Conservation (phyloP, 2,113 vertebrate genomes). For the Dryoscopus gambensis region DNA sequence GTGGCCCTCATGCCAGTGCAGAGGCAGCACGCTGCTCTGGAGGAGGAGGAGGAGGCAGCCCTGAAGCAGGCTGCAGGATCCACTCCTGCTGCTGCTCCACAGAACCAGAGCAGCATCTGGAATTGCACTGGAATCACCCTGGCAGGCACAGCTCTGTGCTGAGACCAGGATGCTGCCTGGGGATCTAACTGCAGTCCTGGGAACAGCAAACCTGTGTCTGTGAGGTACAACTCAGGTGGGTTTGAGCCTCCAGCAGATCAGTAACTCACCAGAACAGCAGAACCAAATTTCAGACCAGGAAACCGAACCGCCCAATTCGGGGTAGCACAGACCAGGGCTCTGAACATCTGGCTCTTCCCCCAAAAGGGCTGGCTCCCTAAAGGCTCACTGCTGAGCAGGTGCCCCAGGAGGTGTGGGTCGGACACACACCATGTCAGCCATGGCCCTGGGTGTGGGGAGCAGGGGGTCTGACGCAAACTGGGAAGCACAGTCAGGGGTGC, state of each 20-base stretch:
- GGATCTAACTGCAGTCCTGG: neutral
- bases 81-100: neutral
- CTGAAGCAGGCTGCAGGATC: neutral
- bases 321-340: too few species aligned
- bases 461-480: rapidly evolving
- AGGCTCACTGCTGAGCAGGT: neutral
- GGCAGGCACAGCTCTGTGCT: neutral
- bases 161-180: neutral
- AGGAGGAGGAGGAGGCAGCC: neutral
- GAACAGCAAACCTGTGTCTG: neutral
- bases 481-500: neutral
- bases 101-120: neutral
- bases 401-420: neutral
- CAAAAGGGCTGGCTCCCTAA: neutral
- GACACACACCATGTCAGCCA: rapidly evolving
- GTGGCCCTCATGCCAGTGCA: neutral
- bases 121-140: neutral
- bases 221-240: too few species aligned
- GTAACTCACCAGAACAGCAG: neutral
- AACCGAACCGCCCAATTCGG: neutral
- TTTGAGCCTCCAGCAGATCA: neutral
- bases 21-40: neutral
- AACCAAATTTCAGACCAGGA: neutral
- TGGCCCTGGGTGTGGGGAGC: neutral
- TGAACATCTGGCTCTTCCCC: neutral